Evolutionary conservation across 1,140 invertebrate species (phyloP), one percentile per base, ranked within the genome.

Genomic region (Sycophila sp.): DNA sequence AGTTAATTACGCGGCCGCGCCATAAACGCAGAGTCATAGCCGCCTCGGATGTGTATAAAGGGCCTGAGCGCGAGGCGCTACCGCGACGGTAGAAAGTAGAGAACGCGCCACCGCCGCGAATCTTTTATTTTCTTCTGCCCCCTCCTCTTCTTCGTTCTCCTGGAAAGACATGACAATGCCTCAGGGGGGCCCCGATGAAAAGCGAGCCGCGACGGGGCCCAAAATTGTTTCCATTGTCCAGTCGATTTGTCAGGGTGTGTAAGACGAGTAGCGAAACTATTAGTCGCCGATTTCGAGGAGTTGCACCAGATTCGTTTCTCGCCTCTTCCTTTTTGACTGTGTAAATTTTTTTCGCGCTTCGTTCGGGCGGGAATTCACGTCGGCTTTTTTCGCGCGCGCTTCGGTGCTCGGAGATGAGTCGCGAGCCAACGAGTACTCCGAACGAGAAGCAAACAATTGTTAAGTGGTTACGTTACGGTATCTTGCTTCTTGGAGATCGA

Each of bases 151-250:
- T 71, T 65, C 71, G 73, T 75, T 75, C 64, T 68, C 69, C 6
- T 58, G 67, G 34, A 38, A 38, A 66, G 58, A 71, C 42, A 11
- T 60, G 68, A 76, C 81, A 84, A 84, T 83, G 75, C 80, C 75
- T 85, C 82, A 82, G 13, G 60, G 45, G 24, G 34, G 45, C 30
- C n/a, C 13, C 49, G 32, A 64, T 51, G 47, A 53, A 53, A 28
- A 62, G 49, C 51, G 47, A 65, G 45, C 72, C 15, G 45, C 19
- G 6, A n/a, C n/a, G n/a, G 51, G 72, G 75, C 76, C 76, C 76
- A 75, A 84, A 84, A 86, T 84, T 81, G 78, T 86, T 84, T 83
- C 77, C 79, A 84, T 86, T 85, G 83, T 86, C 72, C 76, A 38
- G 49, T 40, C 81, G 79, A 85, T 85, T 85, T 85, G 82, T 81